phyloP scores from a whole-genome alignment of 2,113 vertebrate species.

The Elephas maximus region DNA sequence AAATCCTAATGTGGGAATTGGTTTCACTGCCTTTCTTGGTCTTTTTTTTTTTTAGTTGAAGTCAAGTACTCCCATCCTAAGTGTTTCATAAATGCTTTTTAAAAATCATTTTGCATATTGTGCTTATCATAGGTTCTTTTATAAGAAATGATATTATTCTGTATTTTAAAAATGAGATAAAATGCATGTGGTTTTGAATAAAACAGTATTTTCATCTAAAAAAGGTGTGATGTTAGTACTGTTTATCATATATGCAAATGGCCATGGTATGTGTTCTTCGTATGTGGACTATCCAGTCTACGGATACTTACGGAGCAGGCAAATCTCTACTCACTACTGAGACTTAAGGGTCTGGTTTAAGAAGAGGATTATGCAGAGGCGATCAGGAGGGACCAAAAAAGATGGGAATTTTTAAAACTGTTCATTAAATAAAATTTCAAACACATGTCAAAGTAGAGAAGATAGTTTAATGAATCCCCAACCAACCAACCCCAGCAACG shows the following conservation, averaged over 20 bases:
- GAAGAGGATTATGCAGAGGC: not conserved
- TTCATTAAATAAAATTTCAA: slow-evolving; percentile 32
- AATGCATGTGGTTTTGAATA: no score
- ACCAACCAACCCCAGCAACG: not conserved
- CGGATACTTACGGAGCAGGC: no score
- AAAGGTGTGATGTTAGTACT: no score
- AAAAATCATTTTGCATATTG: no score
- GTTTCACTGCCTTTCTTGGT: not conserved
- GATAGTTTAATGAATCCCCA: not conserved
- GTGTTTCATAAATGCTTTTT: not conserved
- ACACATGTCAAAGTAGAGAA: not conserved
- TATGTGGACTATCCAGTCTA: no score
- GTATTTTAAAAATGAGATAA: no score
- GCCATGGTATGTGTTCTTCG: no score
- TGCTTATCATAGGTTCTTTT: not conserved
- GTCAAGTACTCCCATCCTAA: not conserved
- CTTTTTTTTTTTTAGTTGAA: not conserved
- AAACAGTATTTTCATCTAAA: no score
- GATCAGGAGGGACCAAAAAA: not conserved
- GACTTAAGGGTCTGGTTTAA: not conserved
- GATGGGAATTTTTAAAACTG: not conserved
- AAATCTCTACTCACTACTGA: not conserved
- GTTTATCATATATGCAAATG: no score
- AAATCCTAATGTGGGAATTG: not conserved
- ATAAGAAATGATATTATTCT: no score